Evolutionary conservation across 2,113 vertebrate species (phyloP), one percentile per base, ranked within the genome.

Genomic region (Nesogale talazaci): DNA sequence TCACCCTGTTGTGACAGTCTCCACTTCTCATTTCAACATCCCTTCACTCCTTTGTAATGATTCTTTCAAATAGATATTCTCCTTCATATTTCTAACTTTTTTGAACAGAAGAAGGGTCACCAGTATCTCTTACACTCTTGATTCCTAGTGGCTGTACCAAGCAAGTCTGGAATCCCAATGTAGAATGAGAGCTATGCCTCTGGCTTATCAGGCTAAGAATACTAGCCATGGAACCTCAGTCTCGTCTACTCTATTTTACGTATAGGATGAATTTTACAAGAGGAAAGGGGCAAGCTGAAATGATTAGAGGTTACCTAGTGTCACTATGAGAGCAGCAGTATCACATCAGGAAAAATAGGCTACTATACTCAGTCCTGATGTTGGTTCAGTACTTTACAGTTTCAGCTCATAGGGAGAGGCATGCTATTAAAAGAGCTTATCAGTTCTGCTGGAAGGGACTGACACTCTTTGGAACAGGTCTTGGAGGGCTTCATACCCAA

Each of bases 401-500:
- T 85, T 81, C 86, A 75, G 27, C 81, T 25, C 78, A 61, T 17
- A 40, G 82, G 8, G 6, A 82, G 91, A 90, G 14, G 31, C 56
- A 86, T 19, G 40, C 36, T n/a, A 12, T 75, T 20, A 84, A 85
- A 15, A 65, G 83, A 89, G 36, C 78, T 80, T 9, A 84, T 23
- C 27, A 86, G 42, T 25, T 86, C 83, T 86, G 70, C 70, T 46
- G 46, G 69, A 83, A 82, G 42, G 31, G 34, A 67, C 23, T 84
- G 22, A 52, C 34, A 78, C 81, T 90, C 81, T 77, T 87, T 90
- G 83, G 40, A 80, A 94, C 70, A 90, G 56, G 74, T 84, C 27
- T 27, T 90, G 57, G 31, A 90, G 42, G 83, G 42, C 27, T 81
- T 92, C 31, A 74, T 82, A 63, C 42, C 5, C 77, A 82, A 82